Base-by-base conservation (phyloP, 2,888 invertebrate genomes). In the Cylloceria caligata region DNA sequence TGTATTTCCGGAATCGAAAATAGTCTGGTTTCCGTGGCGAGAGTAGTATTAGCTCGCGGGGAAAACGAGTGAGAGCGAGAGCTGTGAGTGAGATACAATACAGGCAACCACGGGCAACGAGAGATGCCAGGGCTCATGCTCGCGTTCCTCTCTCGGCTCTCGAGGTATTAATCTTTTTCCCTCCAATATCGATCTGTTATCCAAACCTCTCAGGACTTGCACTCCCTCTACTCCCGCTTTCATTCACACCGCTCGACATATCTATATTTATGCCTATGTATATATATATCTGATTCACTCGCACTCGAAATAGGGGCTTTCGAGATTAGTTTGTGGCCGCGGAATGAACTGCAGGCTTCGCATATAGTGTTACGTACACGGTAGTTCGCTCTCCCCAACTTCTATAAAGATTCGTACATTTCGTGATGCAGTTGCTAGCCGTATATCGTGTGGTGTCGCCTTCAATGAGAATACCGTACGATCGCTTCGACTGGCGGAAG, bases 101-200 rank as follows among this genome's bases (percentile, higher is more conserved):
- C 9, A 34, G 11, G 52, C 68, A 49, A 1, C 68, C 34, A 9
- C 42, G 6, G 55, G 76, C 16, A 16, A 19, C 27, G 45, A 77
- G 72, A 68, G 68, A 73, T 76, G 76, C 65, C 42, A 67, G 65
- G 69, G 71, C 80, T 68, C 67, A 45, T 68, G 57, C 64, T 81
- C 64, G 47, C 45, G 45, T 68, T 47, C 65, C 81, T 81, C 77
- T 77, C 67, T 62, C 67, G 67, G 76, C 64, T 77, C 77, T 68
- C 73, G 84, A 84, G 74, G 84, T 86, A 88, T 88, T 88, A 88
- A 88, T 88, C 88, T 88, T 87, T 87, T 86, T 84, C 80, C 79
- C 85, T 81, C 84, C 86, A 84, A 87, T 88, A 88, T 88, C 88
- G 84, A 88, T 87, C 86, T 83, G 85, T 86, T 87, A 87, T 84